A percentile compares a stretch with the other conserved stretches of the same genome.
These are phyloP conservation scores for Myoxocephalus aenaeus DNA, from an alignment of 2,797 vertebrate species.

Conservation along the genomic window DNA sequence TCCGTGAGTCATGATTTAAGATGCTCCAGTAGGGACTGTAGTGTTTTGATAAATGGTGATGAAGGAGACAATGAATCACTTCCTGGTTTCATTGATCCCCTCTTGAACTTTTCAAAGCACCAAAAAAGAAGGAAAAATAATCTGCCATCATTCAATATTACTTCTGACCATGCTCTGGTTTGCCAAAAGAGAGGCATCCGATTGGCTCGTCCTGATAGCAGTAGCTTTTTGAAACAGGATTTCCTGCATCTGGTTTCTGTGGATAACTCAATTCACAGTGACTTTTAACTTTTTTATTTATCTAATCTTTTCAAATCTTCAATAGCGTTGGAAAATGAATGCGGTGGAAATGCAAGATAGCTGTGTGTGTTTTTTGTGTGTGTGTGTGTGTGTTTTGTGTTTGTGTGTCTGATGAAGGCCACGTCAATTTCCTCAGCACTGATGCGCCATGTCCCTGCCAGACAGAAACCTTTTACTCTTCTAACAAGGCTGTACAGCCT, in stretches of 20 bases:
- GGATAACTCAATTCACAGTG: conserved; percentile 48
- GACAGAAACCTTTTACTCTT: conserved; percentile 51
- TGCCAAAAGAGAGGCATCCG: conserved; percentile 24
- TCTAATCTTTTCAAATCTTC: conserved; percentile 7
- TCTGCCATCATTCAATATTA: conserved; percentile 32
- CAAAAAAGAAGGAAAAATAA: conserved; percentile 19
- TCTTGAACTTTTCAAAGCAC: conserved; percentile 26
- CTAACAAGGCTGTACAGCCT: conserved; percentile 25
- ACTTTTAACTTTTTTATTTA: conserved; percentile 15
- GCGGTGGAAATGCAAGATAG: not conserved
- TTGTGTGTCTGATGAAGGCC: conserved; percentile 21
- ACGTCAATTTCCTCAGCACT: conserved; percentile 36
- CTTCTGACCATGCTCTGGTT: conserved; percentile 38
- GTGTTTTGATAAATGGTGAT: conserved; percentile 35
- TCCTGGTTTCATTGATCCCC: conserved; percentile 45
- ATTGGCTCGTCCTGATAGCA: conserved; percentile 47
- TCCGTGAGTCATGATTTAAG: conserved; percentile 45
- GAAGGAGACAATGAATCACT: conserved; percentile 61
- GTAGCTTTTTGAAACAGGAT: conserved; percentile 48
- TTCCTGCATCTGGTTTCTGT: conserved; percentile 64
- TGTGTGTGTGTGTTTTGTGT: not conserved
- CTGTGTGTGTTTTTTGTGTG: not conserved
- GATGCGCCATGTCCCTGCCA: conserved; percentile 36
- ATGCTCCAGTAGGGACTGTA: conserved; percentile 7
- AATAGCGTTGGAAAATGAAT: conserved; percentile 8